A percentile compares a stretch with the other conserved stretches of the same genome.
Evolutionary conservation across 2,797 vertebrate species (phyloP).

Genomic region (Melanotaenia pygmaea): DNA sequence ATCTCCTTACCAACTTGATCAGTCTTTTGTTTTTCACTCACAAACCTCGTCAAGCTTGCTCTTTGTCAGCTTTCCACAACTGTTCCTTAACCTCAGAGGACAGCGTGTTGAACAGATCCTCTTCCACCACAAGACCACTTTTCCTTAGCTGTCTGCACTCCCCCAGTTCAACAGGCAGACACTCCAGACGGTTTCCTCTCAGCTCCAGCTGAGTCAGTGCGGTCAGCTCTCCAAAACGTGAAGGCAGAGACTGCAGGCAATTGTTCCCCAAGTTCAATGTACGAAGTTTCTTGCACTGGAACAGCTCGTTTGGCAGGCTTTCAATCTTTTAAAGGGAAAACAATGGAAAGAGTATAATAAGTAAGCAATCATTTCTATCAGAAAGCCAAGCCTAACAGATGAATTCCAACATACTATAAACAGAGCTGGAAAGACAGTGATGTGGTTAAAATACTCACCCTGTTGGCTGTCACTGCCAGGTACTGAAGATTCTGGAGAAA

Average conservation of each 20-base stretch:
- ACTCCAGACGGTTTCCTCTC: slow-evolving; percentile 94
- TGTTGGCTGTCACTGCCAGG: slow-evolving; percentile 94
- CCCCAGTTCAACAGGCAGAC: slow-evolving; percentile 95
- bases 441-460: slow-evolving; percentile 75
- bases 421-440: background rate
- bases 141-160: slow-evolving; percentile 94
- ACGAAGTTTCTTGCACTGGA: slow-evolving; percentile 97
- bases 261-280: slow-evolving; percentile 97
- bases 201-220: slow-evolving; percentile 95
- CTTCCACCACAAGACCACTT: slow-evolving; percentile 93
- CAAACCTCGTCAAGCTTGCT: slow-evolving; percentile 85
- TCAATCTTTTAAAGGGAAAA: slow-evolving; percentile 86
- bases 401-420: background rate
- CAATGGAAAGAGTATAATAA: background rate
- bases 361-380: background rate
- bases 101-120: slow-evolving; percentile 95
- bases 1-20: slow-evolving; percentile 5
- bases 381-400: background rate
- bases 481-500: slow-evolving; percentile 96
- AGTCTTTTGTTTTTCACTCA: slow-evolving; percentile 10
- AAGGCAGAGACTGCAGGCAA: slow-evolving; percentile 91
- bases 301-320: slow-evolving; percentile 93
- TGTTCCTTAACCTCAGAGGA: slow-evolving; percentile 95
- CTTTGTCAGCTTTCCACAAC: slow-evolving; percentile 95
- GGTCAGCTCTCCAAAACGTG: slow-evolving; percentile 94